Conservation (phyloP, 2,797 vertebrate genomes). For the Acestrorhynchus altus region DNA sequence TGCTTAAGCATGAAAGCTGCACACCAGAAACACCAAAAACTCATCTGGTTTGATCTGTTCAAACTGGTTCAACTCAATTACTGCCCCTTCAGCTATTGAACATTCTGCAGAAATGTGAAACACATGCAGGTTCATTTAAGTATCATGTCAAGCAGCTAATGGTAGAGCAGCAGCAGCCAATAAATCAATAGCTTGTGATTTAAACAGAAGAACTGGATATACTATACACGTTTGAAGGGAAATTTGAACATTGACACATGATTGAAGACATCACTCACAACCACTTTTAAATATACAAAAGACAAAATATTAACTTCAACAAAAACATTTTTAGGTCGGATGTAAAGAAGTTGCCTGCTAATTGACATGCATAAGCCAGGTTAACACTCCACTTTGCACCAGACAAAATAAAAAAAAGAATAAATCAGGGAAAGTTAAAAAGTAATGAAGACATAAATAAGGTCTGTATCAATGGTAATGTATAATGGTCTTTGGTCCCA, state of each 20-base stretch:
- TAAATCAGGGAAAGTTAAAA: slow-evolving; percentile 10
- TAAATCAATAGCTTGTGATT: background rate
- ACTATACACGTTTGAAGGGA: background rate
- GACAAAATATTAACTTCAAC: background rate
- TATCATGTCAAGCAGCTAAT: slow-evolving; percentile 16
- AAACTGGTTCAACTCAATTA: background rate
- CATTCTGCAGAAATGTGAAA: background rate
- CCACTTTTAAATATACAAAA: background rate
- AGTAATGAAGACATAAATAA: slow-evolving; percentile 12
- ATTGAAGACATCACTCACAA: background rate
- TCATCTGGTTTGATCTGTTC: background rate
- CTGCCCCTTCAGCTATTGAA: background rate
- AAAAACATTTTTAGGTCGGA: background rate
- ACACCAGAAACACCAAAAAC: background rate
- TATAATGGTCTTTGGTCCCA: slow-evolving; percentile 32
- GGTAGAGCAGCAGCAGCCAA: background rate
- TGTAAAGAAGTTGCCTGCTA: background rate
- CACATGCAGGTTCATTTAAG: background rate
- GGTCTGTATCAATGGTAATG: background rate
- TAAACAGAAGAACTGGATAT: background rate
- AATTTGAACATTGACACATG: background rate
- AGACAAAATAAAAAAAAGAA: background rate
- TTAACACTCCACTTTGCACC: slow-evolving; percentile 5
- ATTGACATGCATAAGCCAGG: background rate
- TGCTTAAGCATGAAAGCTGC: background rate